Base-by-base conservation (phyloP, 2,113 vertebrate genomes). In the Ceyx margarethae region DNA sequence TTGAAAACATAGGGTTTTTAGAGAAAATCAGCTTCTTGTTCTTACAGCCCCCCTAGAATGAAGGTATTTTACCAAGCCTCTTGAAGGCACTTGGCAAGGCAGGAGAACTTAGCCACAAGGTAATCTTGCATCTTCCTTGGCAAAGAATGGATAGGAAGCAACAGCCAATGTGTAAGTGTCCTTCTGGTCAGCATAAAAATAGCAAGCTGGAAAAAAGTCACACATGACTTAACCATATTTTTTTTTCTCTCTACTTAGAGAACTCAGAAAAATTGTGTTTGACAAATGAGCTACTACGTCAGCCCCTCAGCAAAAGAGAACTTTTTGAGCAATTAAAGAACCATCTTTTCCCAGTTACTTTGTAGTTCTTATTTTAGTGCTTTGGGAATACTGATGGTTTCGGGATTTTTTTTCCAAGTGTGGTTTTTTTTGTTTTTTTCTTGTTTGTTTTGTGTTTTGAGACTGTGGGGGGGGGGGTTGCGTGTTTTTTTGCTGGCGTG, bases 11-110 rank as follows among this genome's bases (percentile, higher is more conserved):
- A 50, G 60, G 19, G 9, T n/a, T 92, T 90, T 66, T 28, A 53
- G n/a, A 61, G 33, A 79, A 82, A 85, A 79, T 82, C 77, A 93
- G 37, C 61, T 91, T 82, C 72, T 87, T 73, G 66, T 85, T 97
- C 79, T 95, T 94, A 43, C 26, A 50, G 67, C 79, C 40, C 48
- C 65, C 69, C 61, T 50, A 87, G 85, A 81, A 82, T 71, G 28
- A 65, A 62, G 29, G 83, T 92, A 87, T 90, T 94, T 72, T 93
- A 78, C 33, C 19, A 45, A 50, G 22, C 31, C 56, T 90, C 40
- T 87, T 45, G 73, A 79, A 58, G 21, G 40, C 56, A 16, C 26
- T 83, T 92, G 81, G 74, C 86, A 68, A 84, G 54, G 77, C 81
- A 93, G 90, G 82, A 93, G 83, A 91, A 75, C 50, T 81, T 71